Evolutionary conservation across 2,888 invertebrate genomes (phyloP).

Genomic region (Lasioglossum marginatum): DNA sequence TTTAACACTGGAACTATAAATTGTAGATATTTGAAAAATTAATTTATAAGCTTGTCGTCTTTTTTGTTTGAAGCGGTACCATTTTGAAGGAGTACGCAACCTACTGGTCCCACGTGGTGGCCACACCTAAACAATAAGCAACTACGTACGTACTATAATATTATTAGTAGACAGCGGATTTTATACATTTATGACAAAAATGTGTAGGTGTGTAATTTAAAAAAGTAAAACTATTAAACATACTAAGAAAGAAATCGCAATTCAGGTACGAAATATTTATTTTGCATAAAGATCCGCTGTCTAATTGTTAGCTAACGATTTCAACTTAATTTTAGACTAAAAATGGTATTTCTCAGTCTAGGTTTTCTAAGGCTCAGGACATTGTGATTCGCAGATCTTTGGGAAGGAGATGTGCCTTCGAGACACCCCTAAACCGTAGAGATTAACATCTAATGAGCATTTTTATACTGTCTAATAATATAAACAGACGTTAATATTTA

Average conservation of each 20-base stretch:
- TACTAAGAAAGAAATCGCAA: too few relatives aligned
- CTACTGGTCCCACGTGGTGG: conserved; percentile 88
- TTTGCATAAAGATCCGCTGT: too few relatives aligned
- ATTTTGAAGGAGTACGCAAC: conserved; percentile 90
- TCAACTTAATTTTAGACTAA: background rate
- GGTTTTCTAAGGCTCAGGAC: background rate
- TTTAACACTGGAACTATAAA: too few relatives aligned
- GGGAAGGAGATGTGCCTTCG: background rate
- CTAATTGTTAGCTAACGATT: too few relatives aligned
- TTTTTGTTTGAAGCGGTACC: conserved; percentile 88
- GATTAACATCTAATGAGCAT: conserved; percentile 1
- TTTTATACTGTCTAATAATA: background rate
- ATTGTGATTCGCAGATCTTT: background rate
- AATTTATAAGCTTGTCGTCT: background rate
- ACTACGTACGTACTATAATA: background rate
- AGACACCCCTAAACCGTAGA: too few relatives aligned
- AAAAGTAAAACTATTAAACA: too few relatives aligned
- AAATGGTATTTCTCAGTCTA: background rate
- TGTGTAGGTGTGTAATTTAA: too few relatives aligned
- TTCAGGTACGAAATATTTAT: too few relatives aligned
- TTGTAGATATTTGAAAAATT: background rate
- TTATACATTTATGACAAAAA: too few relatives aligned
- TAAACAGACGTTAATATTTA: background rate
- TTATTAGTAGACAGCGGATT: too few relatives aligned
- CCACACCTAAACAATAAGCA: conserved; percentile 51